phyloP scores from a whole-genome alignment of 2,888 invertebrate genomes.

The Pristionchus japonicus region DNA sequence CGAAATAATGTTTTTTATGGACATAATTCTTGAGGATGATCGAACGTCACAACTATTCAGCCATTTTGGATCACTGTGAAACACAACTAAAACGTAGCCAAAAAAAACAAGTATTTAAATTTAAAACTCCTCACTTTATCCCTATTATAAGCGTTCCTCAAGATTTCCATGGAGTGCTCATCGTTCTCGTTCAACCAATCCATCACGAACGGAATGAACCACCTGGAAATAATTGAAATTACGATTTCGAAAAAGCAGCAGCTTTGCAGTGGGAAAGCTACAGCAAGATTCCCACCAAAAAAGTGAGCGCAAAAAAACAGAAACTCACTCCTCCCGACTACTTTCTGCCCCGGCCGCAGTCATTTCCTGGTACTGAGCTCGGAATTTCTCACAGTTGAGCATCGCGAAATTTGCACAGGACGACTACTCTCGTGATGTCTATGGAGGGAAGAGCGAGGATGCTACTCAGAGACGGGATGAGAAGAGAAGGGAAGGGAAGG shows the following conservation, averaged over 20 bases:
- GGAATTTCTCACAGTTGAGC: not conserved
- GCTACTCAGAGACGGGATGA: too few relatives aligned
- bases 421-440: not conserved
- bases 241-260: slow-evolving; percentile 6
- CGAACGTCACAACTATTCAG: too few relatives aligned
- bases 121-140: slow-evolving; percentile 81
- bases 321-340: slow-evolving; percentile 4
- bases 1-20: too few relatives aligned
- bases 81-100: too few relatives aligned
- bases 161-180: slow-evolving; percentile 97
- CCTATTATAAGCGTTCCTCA: slow-evolving; percentile 97
- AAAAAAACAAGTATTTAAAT: too few relatives aligned
- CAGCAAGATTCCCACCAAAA: too few relatives aligned
- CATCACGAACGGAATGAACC: slow-evolving; percentile 99
- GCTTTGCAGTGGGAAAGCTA: too few relatives aligned
- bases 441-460: too few relatives aligned
- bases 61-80: not conserved
- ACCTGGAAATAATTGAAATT: slow-evolving; percentile 78
- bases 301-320: not conserved
- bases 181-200: slow-evolving; percentile 99
- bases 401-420: not conserved
- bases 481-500: not conserved
- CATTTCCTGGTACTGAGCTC: not conserved
- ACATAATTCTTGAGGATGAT: too few relatives aligned
- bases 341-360: not conserved